Evolutionary conservation across 2,888 invertebrate species (phyloP).

Genomic region (Sphaerophoria taeniata): DNA sequence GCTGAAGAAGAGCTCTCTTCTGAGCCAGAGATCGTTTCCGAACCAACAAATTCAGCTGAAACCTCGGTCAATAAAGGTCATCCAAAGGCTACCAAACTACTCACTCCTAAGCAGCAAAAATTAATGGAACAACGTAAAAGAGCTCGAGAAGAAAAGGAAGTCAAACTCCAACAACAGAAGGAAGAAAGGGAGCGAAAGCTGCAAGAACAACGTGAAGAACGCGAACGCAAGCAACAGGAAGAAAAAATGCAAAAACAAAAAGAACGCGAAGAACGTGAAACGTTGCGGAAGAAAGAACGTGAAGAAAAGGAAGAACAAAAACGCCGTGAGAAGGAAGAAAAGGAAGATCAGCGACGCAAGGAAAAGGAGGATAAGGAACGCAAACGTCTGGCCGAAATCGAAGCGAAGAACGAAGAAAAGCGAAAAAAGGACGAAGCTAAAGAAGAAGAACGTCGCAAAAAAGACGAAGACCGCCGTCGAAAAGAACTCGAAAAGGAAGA

Average conservation of each 20-base stretch:
- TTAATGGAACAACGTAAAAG: slow-evolving; percentile 78
- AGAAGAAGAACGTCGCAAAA: slow-evolving; percentile 81
- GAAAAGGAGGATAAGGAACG: slow-evolving; percentile 81
- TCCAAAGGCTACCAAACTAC: slow-evolving; percentile 49
- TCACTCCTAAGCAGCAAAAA: slow-evolving; percentile 79
- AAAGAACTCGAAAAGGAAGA: slow-evolving; percentile 88
- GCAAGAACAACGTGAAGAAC: slow-evolving; percentile 82
- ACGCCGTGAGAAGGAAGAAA: slow-evolving; percentile 81
- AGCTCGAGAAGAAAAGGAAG: slow-evolving; percentile 81
- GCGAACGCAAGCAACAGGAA: slow-evolving; percentile 82
- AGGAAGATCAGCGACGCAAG: slow-evolving; percentile 83
- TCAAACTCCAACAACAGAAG: slow-evolving; percentile 83
- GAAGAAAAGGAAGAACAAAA: slow-evolving; percentile 78
- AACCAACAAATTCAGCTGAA: slow-evolving; percentile 25
- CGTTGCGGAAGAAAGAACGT: slow-evolving; percentile 79
- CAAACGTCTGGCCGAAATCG: slow-evolving; percentile 80
- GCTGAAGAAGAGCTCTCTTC: slow-evolving; percentile 17
- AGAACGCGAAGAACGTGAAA: slow-evolving; percentile 75
- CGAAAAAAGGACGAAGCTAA: slow-evolving; percentile 78
- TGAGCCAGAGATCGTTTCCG: slow-evolving; percentile 20
- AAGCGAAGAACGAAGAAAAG: slow-evolving; percentile 78
- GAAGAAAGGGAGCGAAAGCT: slow-evolving; percentile 84
- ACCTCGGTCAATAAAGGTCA: slow-evolving; percentile 27
- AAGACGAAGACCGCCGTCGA: slow-evolving; percentile 83
- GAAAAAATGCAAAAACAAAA: slow-evolving; percentile 75